Evolutionary conservation across 1,140 invertebrate species (phyloP), one percentile per base, ranked within the genome.

Genomic region (Bradynema listronoti): DNA sequence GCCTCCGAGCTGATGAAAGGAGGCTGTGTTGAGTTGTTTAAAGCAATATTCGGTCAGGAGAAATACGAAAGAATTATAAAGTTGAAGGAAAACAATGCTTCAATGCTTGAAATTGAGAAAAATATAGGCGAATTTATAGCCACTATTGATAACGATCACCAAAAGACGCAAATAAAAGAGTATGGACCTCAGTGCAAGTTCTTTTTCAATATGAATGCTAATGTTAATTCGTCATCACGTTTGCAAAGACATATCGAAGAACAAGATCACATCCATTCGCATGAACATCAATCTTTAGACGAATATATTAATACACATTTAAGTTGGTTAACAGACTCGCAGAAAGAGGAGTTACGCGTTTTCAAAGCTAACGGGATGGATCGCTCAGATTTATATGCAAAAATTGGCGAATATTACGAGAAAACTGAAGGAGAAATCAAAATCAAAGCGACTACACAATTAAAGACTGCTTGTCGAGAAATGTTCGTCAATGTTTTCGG

Each of bases 51-150:
- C 22, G 58, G 58, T 1, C 16, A 65, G 25, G 58, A 60, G n/a
- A 58, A 52, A 45, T 55, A 55, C 16, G 30, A 58, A 6, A 25
- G 54, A 16, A n/a, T 69, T 11, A 71, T 66, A 33, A 64, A 43
- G 25, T 16, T 69, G 1, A 71, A 65, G 47, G 68, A 69, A 49
- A 43, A 34, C 34, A 68, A 68, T 29, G 47, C 68, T 14, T 50
- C 51, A 3, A 16, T 47, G 6, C 43, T 11, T 4, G 54, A 53
- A 16, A 19, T 71, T n/a, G 29, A 43, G n/a, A 41, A 24, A 22
- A 69, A 71, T 30, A 32, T 63, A 11, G 63, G 64, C 4, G 32
- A 68, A 19, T 62, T 66, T 3, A 59, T 66, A 36, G 63, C 63
- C n/a, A 52, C 29, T 4, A 27, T 65, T 22, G 1, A 5, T 14